Evolutionary conservation across 1,140 invertebrate genomes (phyloP), one percentile per base, ranked within the genome.

Genomic region (Diuraphis noxia): DNA sequence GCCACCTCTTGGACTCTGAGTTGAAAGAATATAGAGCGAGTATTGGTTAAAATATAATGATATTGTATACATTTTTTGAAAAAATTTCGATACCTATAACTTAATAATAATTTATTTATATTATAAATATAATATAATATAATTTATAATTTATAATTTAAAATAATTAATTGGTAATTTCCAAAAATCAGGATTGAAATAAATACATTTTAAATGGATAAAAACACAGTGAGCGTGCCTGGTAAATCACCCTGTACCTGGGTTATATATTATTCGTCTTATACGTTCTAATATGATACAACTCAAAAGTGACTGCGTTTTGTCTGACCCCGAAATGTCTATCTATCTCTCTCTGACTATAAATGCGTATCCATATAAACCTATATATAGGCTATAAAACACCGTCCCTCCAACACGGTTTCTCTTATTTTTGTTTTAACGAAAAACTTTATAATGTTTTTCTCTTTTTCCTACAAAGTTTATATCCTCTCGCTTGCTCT

Each of bases 361-460:
- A 81, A 36, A 79, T 34, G 30, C 0, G 56, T 36, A 79, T 21
- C 17, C 34, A 79, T 79, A 79, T 79, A 79, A 38, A 79, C 77
- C 77, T n/a, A 46, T 43, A 34, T n/a, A 46, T 43, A 34, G 19
- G 41, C 84, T 34, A 85, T 49, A 85, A 85, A 85, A 85, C 84
- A 49, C 7, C 19, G 7, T 46, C n/a, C 30, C 21, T 19, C 13
- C 40, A 82, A 40, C n/a, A 34, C 41, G 41, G 21, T 85, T 49
- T 19, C 56, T 72, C 56, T 72, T 72, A 34, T 49, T 19, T 85
- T 34, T n/a, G n/a, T 46, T 85, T 46, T 85, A 85, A 85, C 43
- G 84, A 36, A 46, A 85, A 85, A 85, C 84, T 46, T 46, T 85
- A 49, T 85, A 46, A 46, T 43, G 84, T 49, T 85, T 72, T n/a